Base-by-base conservation (phyloP, 2,797 vertebrate species). In the Hirundo rustica region DNA sequence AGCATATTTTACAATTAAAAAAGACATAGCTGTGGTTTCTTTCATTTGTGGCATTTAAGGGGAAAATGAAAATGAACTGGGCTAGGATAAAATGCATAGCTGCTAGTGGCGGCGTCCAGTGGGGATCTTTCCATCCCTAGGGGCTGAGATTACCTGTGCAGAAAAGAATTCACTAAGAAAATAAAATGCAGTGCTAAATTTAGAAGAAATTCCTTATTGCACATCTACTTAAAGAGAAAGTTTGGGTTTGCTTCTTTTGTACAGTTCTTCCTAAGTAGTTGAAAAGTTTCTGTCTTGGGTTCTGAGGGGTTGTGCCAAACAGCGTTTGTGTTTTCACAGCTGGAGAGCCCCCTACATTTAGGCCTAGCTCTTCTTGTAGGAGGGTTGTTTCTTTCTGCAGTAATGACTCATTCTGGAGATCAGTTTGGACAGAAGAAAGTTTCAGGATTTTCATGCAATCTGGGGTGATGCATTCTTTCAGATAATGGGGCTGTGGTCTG, bases 91-190 rank as follows among this genome's bases (percentile, higher is more conserved):
- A 82, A 78, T 68, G n/a, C 50, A 13, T 66, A 65, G n/a, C 51
- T 78, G 40, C 70, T 88, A 86, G 36, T 29, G 5, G 81, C 75
- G 92, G 71, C 85, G 42, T 96, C 64, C 55, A 5, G 1, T 1
- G 0, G 48, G 40, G 62, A 54, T 92, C 75, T 92, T 82, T 95
- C 66, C 66, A 71, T 92, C 91, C 82, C 82, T 95, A 72, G 71
- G 82, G 83, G 50, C 70, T 6, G 9, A 85, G 89, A 88, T 96
- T 95, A 95, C 92, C 95, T 97, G 90, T 84, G 44, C 51, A 72
- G 90, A 96, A 95, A 97, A 96, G 88, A 95, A 96, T 95, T 93
- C 77, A 84, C 95, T 68, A 78, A 62, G 85, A 89, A 92, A 67
- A 92, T 72, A 94, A 95, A 96, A 87, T 27, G 20, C 51, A 0